Conservation (phyloP, 2,888 invertebrate genomes). For the Agrochola litura region DNA sequence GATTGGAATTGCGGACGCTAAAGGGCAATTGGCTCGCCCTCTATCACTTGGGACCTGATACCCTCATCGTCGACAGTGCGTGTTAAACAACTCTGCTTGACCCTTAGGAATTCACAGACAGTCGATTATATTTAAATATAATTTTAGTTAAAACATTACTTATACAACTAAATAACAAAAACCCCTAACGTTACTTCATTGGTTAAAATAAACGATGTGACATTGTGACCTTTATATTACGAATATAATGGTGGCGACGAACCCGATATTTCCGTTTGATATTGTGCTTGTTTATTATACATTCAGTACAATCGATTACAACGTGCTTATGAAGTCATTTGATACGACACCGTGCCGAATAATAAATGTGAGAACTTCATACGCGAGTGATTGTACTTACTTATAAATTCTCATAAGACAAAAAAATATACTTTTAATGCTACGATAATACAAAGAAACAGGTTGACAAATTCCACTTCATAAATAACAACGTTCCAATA, state of each 20-base stretch:
- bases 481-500: conserved; percentile 60
- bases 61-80: conserved; percentile 54
- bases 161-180: conserved; percentile 13
- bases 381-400: conserved; percentile 51
- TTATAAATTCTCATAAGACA: conserved; percentile 53
- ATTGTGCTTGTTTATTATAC: conserved; percentile 80
- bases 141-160: conserved; percentile 33
- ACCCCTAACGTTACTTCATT: conserved; percentile 37
- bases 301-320: conserved; percentile 76
- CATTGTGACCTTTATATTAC: conserved; percentile 84
- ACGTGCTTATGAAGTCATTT: conserved; percentile 65
- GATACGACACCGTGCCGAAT: conserved; percentile 43
- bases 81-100: conserved; percentile 53
- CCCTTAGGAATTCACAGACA: conserved; percentile 33
- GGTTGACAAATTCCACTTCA: conserved; percentile 45
- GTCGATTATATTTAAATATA: conserved; percentile 24
- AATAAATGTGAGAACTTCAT: conserved; percentile 57
- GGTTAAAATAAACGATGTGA: conserved; percentile 68
- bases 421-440: conserved; percentile 34
- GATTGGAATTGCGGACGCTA: conserved; percentile 61
- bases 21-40: conserved; percentile 63
- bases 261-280: conserved; percentile 87
- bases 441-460: conserved; percentile 57
- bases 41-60: conserved; percentile 61
- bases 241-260: conserved; percentile 83